Conservation (phyloP, 2,797 vertebrate species). For the Parambassis ranga region DNA sequence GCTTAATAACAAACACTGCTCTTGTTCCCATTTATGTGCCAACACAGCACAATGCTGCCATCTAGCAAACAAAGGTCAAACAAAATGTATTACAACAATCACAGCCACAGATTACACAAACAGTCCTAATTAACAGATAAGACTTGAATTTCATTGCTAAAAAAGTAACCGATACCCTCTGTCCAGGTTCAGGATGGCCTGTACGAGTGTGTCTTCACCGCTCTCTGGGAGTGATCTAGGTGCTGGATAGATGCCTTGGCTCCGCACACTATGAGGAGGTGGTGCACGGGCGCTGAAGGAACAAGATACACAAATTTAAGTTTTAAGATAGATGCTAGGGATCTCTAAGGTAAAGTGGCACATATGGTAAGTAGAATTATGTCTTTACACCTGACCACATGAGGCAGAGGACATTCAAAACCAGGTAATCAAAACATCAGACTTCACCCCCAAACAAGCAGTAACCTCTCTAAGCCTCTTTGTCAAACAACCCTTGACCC, state of each 20-base stretch:
- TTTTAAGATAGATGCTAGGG: too few species aligned
- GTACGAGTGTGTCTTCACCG: conserved; percentile 78
- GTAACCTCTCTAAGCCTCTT: neutral
- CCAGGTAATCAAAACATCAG: too few species aligned
- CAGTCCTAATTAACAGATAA: neutral
- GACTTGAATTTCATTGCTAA: too few species aligned
- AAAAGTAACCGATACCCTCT: too few species aligned
- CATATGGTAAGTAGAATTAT: too few species aligned
- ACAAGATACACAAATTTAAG: neutral
- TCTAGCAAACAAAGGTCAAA: conserved; percentile 20
- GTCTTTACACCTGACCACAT: too few species aligned
- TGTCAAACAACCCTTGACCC: too few species aligned
- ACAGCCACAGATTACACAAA: neutral
- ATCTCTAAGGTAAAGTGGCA: too few species aligned
- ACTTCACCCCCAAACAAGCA: too few species aligned
- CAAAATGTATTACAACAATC: neutral
- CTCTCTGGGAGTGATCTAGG: conserved; percentile 75
- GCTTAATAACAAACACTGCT: neutral
- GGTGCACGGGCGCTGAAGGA: conserved; percentile 59
- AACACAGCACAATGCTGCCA: conserved; percentile 41
- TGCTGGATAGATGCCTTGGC: conserved; percentile 72
- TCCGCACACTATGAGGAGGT: conserved; percentile 66
- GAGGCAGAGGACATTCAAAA: too few species aligned
- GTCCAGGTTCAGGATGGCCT: conserved; percentile 82
- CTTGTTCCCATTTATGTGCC: neutral